Percentiles rank a stretch among this genome's conserved stretches.
Conservation (phyloP, 2,888 invertebrate species). For the Ptychoptera contaminata region DNA sequence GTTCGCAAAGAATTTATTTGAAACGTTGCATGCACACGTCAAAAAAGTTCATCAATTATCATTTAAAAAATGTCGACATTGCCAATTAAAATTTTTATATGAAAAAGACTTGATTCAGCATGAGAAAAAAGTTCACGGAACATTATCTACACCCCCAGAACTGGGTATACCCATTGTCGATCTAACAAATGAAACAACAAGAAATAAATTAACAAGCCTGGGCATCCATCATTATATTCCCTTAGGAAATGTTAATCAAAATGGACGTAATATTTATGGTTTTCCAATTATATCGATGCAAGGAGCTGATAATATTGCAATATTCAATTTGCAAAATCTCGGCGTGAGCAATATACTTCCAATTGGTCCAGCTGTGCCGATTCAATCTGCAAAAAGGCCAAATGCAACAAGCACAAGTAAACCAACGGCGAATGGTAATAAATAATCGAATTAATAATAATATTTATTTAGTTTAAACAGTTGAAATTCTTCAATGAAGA, state of each 20-base stretch:
- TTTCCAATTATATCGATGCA: slow-evolving; percentile 55
- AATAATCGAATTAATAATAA: too few relatives aligned
- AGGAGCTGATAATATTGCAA: slow-evolving; percentile 40
- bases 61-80: slow-evolving; percentile 46
- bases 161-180: slow-evolving; percentile 59
- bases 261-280: slow-evolving; percentile 45
- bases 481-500: too few relatives aligned
- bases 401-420: not conserved
- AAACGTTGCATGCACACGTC: slow-evolving; percentile 33
- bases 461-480: too few relatives aligned
- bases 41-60: slow-evolving; percentile 13
- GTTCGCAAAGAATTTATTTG: slow-evolving; percentile 19
- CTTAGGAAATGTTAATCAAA: slow-evolving; percentile 43
- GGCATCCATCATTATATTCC: slow-evolving; percentile 64
- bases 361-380: slow-evolving; percentile 51
- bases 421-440: not conserved
- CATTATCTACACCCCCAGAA: slow-evolving; percentile 37
- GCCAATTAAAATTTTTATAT: slow-evolving; percentile 56
- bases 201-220: slow-evolving; percentile 44
- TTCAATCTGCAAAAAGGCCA: slow-evolving; percentile 21
- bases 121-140: slow-evolving; percentile 39
- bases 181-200: slow-evolving; percentile 47
- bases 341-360: slow-evolving; percentile 56
- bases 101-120: slow-evolving; percentile 41
- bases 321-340: slow-evolving; percentile 42